Conservation (phyloP, 2,113 vertebrate species). For the Bufo bufo region DNA sequence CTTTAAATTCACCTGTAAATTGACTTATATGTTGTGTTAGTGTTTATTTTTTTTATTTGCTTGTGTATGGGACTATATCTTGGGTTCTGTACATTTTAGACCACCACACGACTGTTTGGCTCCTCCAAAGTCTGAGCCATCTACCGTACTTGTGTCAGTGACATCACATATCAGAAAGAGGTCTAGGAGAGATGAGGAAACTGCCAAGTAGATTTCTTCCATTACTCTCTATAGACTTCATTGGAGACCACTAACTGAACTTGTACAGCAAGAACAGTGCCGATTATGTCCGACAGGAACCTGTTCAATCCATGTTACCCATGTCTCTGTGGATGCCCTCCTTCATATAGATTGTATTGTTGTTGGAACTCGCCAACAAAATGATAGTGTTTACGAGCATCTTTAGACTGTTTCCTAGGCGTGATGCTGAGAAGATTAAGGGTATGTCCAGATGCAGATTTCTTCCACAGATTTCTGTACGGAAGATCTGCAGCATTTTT, state of each 20-base stretch:
- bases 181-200: not conserved
- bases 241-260: not conserved
- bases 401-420: no score
- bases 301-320: no score
- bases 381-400: no score
- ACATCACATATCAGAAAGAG: not conserved
- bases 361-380: no score
- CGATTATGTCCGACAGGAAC: no score
- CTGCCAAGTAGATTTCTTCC: not conserved
- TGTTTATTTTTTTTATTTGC: not conserved
- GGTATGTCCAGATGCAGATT: no score
- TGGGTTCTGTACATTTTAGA: not conserved
- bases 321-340: no score
- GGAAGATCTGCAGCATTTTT: no score
- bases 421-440: no score
- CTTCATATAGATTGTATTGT: no score
- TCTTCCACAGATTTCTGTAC: no score
- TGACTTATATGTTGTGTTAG: not conserved
- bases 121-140: not conserved
- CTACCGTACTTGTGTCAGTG: not conserved
- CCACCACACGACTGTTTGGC: not conserved
- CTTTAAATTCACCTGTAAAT: conserved; percentile 14
- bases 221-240: no score
- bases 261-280: not conserved
- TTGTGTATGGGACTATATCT: not conserved